A percentile compares a stretch with the other conserved stretches of the same genome.
phyloP scores from a whole-genome alignment of 2,113 vertebrate species.

The Geococcyx californianus region DNA sequence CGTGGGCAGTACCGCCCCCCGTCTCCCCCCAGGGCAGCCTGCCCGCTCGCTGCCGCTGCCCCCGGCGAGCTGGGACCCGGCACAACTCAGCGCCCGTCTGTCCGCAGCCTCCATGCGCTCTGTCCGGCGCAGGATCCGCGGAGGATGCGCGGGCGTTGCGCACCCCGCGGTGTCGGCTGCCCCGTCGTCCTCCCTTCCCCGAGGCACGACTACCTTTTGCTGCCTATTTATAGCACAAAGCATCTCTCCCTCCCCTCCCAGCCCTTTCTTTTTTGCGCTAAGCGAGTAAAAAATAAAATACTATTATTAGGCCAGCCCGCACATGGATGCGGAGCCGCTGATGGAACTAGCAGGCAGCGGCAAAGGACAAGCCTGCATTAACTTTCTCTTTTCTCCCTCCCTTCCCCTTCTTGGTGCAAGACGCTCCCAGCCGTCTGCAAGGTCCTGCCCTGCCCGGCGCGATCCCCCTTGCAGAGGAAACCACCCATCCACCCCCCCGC shows the following conservation, averaged over 20 bases:
- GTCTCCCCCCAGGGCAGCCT: no score
- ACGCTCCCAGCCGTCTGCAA: not conserved
- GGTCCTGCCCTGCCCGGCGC: not conserved
- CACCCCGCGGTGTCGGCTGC: not conserved
- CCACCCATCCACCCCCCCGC: not conserved
- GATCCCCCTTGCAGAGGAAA: not conserved
- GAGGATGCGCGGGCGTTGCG: not conserved
- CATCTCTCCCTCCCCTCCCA: not conserved
- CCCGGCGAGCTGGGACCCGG: no score
- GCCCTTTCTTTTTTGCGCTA: slow-evolving; percentile 15
- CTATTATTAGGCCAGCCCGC: slow-evolving; percentile 30
- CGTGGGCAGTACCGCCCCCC: no score
- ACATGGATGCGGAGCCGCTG: not conserved
- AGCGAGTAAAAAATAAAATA: slow-evolving; percentile 50
- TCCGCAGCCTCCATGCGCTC: not conserved
- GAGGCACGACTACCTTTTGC: slow-evolving; percentile 10
- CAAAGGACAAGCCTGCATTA: not conserved
- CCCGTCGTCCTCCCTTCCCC: not conserved
- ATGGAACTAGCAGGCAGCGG: not conserved
- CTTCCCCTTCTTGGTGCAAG: not conserved
- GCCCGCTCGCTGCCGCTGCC: no score
- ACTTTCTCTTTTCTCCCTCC: slow-evolving; percentile 26
- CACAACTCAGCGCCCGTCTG: no score
- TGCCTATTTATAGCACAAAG: slow-evolving; percentile 12
- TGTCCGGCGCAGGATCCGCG: not conserved